Conservation (phyloP, 2,113 vertebrate genomes). For the Oophaga pumilio region DNA sequence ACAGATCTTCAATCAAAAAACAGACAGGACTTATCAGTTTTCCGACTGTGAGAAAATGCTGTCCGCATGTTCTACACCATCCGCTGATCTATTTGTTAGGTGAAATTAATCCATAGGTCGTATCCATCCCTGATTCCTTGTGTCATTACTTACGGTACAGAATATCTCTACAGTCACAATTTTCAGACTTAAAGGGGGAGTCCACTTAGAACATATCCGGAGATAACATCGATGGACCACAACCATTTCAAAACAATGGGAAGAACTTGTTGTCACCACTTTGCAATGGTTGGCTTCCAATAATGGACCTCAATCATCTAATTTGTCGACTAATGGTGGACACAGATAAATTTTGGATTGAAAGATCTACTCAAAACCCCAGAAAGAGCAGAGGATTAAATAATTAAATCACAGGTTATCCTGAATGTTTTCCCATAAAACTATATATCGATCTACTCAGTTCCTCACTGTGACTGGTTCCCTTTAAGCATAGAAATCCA, state of each 20-base stretch:
- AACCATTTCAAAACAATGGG: not conserved
- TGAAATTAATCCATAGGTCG: not conserved
- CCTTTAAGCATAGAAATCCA: not conserved
- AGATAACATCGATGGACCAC: not conserved
- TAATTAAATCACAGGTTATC: too few relatives aligned
- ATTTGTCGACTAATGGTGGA: too few relatives aligned
- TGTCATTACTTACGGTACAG: not conserved
- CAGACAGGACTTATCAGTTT: slow-evolving; percentile 15
- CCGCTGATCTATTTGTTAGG: not conserved
- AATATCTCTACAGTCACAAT: not conserved
- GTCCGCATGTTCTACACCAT: not conserved
- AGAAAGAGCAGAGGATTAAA: too few relatives aligned
- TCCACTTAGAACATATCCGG: not conserved
- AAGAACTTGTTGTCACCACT: too few relatives aligned
- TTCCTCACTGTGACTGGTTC: too few relatives aligned
- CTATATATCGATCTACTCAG: too few relatives aligned
- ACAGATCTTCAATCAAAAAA: not conserved
- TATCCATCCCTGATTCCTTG: not conserved
- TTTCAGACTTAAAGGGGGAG: not conserved
- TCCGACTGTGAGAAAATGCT: not conserved
- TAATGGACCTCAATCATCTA: too few relatives aligned
- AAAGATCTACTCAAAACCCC: not conserved
- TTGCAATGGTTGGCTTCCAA: too few relatives aligned
- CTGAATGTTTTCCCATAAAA: too few relatives aligned
- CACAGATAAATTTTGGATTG: not conserved